Evolutionary conservation across 23 tunicate genomes (phyloP), one percentile per base, ranked within the genome.

Genomic region (Phallusia fumigata): DNA sequence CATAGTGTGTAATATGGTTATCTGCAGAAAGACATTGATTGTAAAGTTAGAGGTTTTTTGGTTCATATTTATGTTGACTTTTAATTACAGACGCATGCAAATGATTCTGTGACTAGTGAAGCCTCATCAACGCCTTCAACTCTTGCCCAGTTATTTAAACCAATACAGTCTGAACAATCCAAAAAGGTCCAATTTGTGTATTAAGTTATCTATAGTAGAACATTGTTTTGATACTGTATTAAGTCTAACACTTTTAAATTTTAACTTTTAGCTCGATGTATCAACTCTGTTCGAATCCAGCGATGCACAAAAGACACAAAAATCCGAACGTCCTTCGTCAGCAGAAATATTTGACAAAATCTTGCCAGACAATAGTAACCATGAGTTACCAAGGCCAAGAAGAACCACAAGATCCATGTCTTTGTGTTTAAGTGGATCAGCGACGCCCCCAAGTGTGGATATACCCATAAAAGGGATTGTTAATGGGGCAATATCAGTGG

Each of bases 401-500:
- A 74, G 22, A 35, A 82, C 86, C 30, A 51, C 85, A 15, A 81
- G 91, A 10, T 87, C 91, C 30, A 30, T 75, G 24, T 87, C 91
- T 1, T 64, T 87, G 32, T 87, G 85, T 19, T 34, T 87, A 26
- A 31, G 86, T 11, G 53, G 58, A 31, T 85, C 74, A 53, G 19
- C 33, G 2, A 30, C 52, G 26, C 35, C 52, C 0, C 73, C 52
- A 79, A 33, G 40, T 31, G 72, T 3, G 12, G 78, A 76, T 35
- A 28, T n/a, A 5, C 30, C 84, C 13, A 16, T 36, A 28, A 58
- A 44, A 19, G 58, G 64, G 53, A 34, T 87, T 0, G 86, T 87
- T 32, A 87, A 87, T 45, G 92, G 92, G 15, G 84, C 87, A 12
- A 88, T 88, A 45, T 79, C 84, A 16, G 92, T 83, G 0, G 92